Conservation (phyloP, 2,797 vertebrate species). For the Otolemur crassicaudatus region DNA sequence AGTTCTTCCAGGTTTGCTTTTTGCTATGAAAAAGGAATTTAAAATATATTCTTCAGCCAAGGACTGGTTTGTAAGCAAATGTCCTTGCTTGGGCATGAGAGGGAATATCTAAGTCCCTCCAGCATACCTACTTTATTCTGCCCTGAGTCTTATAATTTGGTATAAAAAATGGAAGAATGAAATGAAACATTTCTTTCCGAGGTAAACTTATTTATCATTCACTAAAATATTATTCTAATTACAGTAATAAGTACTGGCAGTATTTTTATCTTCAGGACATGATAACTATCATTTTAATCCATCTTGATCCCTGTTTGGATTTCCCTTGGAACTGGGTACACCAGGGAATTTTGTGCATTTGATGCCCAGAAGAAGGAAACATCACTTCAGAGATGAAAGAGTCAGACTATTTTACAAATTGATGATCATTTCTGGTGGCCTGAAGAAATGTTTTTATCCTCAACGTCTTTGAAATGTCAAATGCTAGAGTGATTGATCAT, state of each 20-base stretch:
- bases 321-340: not conserved
- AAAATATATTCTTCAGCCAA: not conserved
- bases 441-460: not conserved
- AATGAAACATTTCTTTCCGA: not conserved
- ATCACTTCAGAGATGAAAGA: not conserved
- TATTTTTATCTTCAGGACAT: not conserved
- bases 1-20: not conserved
- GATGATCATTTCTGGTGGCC: not conserved
- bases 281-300: not conserved
- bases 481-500: not conserved
- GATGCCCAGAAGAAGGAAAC: not conserved
- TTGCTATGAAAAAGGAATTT: not conserved
- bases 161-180: conserved; percentile 3
- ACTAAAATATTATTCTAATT: not conserved
- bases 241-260: not conserved
- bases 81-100: not conserved
- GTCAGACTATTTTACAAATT: not conserved
- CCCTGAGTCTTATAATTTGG: not conserved
- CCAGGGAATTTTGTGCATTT: not conserved
- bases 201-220: not conserved
- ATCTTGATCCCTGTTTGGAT: not conserved
- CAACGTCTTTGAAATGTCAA: not conserved
- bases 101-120: not conserved
- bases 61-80: not conserved
- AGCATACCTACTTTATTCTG: not conserved